Evolutionary conservation across 2,113 vertebrate genomes (phyloP).

Genomic region (Cisticola juncidis): DNA sequence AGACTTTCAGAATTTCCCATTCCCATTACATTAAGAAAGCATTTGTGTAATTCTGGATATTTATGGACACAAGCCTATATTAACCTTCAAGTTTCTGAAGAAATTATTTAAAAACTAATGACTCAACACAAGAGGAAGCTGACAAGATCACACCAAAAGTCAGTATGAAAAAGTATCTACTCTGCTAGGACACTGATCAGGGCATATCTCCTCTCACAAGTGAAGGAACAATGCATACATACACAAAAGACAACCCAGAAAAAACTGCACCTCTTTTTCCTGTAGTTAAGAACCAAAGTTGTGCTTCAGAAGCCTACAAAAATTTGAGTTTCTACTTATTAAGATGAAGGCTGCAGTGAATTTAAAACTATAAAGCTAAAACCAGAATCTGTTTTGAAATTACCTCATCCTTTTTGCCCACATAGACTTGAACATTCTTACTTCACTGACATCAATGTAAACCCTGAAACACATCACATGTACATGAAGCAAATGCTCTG

Average conservation of each 20-base stretch:
- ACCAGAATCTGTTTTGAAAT: not conserved
- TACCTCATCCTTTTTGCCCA: not conserved
- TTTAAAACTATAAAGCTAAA: not conserved
- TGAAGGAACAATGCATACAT: not conserved
- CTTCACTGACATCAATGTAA: not conserved
- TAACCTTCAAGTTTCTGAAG: not conserved
- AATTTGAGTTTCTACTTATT: not conserved
- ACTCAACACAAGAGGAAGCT: not conserved
- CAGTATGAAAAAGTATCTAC: not conserved
- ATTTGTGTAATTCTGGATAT: not conserved
- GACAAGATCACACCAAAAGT: not conserved
- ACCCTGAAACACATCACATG: not conserved
- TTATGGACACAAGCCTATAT: not conserved
- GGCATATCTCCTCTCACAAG: not conserved
- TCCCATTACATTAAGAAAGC: not conserved
- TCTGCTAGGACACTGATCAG: not conserved
- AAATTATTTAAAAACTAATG: not conserved
- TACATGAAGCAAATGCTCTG: not conserved
- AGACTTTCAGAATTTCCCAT: not conserved
- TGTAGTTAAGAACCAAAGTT: not conserved
- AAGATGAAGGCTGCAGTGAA: not conserved
- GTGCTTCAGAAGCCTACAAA: not conserved
- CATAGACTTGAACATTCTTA: not conserved
- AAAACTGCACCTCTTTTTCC: not conserved
- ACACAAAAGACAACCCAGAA: not conserved